A percentile compares a stretch with the other conserved stretches of the same genome.
These are phyloP conservation scores for Centropristis striata DNA, from an alignment of 2,113 vertebrate genomes.

Conservation along the genomic window DNA sequence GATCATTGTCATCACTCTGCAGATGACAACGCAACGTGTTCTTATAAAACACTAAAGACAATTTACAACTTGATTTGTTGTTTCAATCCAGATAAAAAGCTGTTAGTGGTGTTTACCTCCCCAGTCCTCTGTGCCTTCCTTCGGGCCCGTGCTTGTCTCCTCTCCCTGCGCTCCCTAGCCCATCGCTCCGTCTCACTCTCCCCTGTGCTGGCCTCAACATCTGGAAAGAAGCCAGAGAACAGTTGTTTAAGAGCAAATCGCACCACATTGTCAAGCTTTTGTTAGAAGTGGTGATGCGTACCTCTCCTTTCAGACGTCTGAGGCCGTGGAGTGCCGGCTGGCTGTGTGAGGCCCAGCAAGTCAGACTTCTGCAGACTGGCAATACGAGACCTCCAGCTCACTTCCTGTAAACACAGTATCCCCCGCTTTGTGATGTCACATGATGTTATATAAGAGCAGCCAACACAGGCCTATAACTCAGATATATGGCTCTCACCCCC, in stretches of 20 bases:
- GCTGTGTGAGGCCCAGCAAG: slow-evolving; percentile 88
- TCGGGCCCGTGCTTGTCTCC: slow-evolving; percentile 79
- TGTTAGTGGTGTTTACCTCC: slow-evolving; percentile 62
- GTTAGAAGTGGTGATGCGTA: slow-evolving; percentile 12
- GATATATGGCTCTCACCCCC: slow-evolving; percentile 75
- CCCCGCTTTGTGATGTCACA: slow-evolving; percentile 36
- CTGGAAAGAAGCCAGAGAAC: slow-evolving; percentile 70
- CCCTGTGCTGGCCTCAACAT: slow-evolving; percentile 73
- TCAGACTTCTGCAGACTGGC: slow-evolving; percentile 90
- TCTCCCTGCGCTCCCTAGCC: slow-evolving; percentile 79
- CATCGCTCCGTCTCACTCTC: slow-evolving; percentile 83
- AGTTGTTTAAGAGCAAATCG: slow-evolving; percentile 33
- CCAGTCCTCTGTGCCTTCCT: slow-evolving; percentile 82
- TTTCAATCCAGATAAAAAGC: slow-evolving; percentile 5
- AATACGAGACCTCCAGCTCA: slow-evolving; percentile 89
- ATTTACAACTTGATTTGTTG: not conserved
- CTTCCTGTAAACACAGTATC: slow-evolving; percentile 80
- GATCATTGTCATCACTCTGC: slow-evolving; percentile 84
- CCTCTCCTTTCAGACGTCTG: slow-evolving; percentile 77
- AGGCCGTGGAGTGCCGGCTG: slow-evolving; percentile 81
- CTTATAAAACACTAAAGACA: slow-evolving; percentile 3
- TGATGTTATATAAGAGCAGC: slow-evolving; percentile 30
- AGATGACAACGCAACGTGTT: slow-evolving; percentile 25
- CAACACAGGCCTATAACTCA: slow-evolving; percentile 3
- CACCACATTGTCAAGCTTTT: not conserved